phyloP scores from a whole-genome alignment of 2,888 invertebrate genomes.

The Heteromurus nitidus region DNA sequence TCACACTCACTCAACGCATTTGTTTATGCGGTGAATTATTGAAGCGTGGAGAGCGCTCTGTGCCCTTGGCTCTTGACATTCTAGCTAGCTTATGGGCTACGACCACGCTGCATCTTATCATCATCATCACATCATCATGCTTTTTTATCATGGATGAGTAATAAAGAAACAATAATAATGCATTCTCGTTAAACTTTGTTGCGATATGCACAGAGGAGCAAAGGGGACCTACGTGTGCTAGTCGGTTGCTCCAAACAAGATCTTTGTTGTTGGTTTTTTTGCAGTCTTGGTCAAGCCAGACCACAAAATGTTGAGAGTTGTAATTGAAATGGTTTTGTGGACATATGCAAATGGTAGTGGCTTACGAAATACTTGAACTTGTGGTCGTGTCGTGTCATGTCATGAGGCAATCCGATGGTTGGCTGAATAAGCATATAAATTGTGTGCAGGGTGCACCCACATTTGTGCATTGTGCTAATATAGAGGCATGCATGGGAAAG shows the following conservation, averaged over 20 bases:
- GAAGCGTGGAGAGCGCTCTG: neutral
- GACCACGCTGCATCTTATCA: neutral
- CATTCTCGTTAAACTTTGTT: too few relatives aligned
- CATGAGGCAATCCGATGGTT: constrained; percentile 48
- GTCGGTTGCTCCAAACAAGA: neutral
- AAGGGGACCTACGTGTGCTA: neutral
- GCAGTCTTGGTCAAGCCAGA: neutral
- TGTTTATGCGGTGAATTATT: constrained; percentile 5
- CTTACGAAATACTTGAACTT: neutral
- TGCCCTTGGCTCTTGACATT: constrained; percentile 62
- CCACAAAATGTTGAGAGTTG: neutral
- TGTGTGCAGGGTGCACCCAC: constrained; percentile 7
- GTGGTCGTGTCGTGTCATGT: constrained; percentile 50
- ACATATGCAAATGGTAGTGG: neutral
- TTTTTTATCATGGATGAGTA: constrained; percentile 11
- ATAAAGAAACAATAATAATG: neutral
- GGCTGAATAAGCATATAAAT: constrained; percentile 56
- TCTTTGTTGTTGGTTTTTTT: neutral
- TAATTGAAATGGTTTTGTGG: too few relatives aligned
- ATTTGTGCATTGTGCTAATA: too few relatives aligned
- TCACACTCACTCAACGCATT: too few relatives aligned
- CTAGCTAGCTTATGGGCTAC: constrained; percentile 21
- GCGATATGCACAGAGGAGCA: neutral
- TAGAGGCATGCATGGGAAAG: too few relatives aligned
- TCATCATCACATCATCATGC: neutral